Conservation (phyloP, 2,797 vertebrate genomes). For the Lagocephalus sceleratus region DNA sequence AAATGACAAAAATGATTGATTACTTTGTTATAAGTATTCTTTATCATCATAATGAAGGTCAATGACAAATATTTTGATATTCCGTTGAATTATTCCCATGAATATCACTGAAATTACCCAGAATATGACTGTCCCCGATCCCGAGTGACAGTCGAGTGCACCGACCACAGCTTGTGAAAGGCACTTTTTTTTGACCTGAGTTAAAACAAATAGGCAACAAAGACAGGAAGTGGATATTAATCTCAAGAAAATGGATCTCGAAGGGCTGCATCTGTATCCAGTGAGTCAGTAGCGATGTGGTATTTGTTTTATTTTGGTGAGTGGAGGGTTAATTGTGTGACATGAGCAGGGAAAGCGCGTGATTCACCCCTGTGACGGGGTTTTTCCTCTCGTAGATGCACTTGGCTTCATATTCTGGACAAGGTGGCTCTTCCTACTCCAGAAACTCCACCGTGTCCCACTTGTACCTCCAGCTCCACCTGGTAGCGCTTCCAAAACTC, state of each 20-base stretch:
- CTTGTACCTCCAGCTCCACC: constrained; percentile 86
- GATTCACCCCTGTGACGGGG: constrained; percentile 83
- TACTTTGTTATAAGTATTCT: no score
- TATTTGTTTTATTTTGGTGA: no score
- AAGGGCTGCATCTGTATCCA: no score
- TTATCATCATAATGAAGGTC: no score
- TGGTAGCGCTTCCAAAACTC: constrained; percentile 95
- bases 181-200: constrained; percentile 82
- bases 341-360: no score
- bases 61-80: no score
- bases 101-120: constrained; percentile 79
- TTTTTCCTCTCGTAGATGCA: constrained; percentile 83
- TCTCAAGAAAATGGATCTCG: no score
- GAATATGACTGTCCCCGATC: constrained; percentile 87
- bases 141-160: constrained; percentile 82
- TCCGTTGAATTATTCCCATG: no score
- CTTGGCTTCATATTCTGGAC: constrained; percentile 89
- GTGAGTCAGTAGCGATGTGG: no score
- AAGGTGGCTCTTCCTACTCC: constrained; percentile 86
- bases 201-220: constrained; percentile 21
- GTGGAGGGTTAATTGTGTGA: no score
- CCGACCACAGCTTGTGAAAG: constrained; percentile 83
- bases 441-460: constrained; percentile 93
- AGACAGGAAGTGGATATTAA: not conserved
- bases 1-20: no score